Base-by-base conservation (phyloP, 2,888 invertebrate genomes). In the Cheilosia scutellata region DNA sequence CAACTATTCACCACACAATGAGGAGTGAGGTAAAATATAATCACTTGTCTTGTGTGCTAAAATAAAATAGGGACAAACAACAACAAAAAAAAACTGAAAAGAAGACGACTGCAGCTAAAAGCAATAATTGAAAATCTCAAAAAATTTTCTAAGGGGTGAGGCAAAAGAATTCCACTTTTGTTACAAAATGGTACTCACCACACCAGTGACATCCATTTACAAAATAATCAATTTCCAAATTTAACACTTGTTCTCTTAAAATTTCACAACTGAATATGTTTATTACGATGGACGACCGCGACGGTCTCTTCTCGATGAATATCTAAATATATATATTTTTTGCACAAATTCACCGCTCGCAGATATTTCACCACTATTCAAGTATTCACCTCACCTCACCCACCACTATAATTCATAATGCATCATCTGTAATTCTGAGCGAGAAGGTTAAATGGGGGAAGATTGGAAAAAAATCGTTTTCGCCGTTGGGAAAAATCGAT, bases 401-500 rank as follows among this genome's bases (percentile, higher is more conserved):
- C 49, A 58, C 33, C 60, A 58, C 80, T 47, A 63, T 37, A 37
- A 4, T 74, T 68, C 53, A 77, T 72, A 76, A 20, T 75, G 29
- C 82, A 62, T 62, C 76, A 80, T 66, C 72, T 71, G 75, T 53
- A 74, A 75, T 62, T 68, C 49, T 65, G 27, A 65, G 37, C 62
- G 70, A 63, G 44, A 53, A 51, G 47, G 62, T 78, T 37, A 57
- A 68, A 60, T 44, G 44, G 72, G 44, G 60, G 7, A 25, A 9
- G 40, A 57, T 13, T 11, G 71, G 57, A 25, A 68, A 55, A 71
- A 71, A 76, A 57, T 40, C 71, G 49, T 76, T 76, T 65, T 79
- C 44, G 55, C 66, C 57, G 79, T 75, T 74, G 66, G 77, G 86
- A 86, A 86, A 86, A 86, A 86, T 86, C 86, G 86, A 86, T 86